phyloP scores from a whole-genome alignment of 2,113 vertebrate species.

The Setophaga kirtlandii region DNA sequence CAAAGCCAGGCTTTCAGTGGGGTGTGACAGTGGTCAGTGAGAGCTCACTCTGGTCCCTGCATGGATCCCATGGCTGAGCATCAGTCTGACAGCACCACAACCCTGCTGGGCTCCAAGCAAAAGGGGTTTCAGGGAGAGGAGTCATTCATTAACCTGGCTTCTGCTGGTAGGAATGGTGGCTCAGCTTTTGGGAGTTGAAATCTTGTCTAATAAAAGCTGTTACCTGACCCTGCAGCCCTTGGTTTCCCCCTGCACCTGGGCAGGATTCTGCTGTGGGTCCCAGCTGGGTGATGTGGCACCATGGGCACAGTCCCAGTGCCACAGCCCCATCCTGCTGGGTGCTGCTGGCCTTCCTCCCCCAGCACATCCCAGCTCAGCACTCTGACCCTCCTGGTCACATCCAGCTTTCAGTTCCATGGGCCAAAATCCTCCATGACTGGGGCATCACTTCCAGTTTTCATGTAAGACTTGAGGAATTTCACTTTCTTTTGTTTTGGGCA shows the following conservation, averaged over 20 bases:
- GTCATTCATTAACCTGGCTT: not conserved
- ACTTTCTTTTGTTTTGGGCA: not conserved
- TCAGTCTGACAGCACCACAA: not conserved
- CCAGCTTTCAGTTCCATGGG: not conserved
- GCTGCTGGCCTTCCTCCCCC: not conserved
- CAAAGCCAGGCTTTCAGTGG: not conserved
- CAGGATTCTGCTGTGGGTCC: not conserved
- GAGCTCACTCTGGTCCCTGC: not conserved
- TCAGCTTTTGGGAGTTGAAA: not conserved
- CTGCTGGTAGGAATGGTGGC: not conserved
- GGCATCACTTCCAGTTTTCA: not conserved
- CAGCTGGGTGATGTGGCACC: not conserved
- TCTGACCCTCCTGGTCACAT: not conserved
- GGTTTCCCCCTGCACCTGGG: fast-evolving
- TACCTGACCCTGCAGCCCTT: not conserved
- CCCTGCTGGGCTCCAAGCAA: fast-evolving
- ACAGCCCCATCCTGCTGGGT: not conserved
- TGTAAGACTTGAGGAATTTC: not conserved
- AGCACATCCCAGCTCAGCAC: fast-evolving
- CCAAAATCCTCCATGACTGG: not conserved
- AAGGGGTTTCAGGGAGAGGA: not conserved
- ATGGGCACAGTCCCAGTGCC: not conserved
- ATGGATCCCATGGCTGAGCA: not conserved
- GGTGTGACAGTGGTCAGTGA: not conserved
- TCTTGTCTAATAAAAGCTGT: not conserved